Base-by-base conservation (phyloP, 2,113 vertebrate species). In the cat (Felis catus) region DNA sequence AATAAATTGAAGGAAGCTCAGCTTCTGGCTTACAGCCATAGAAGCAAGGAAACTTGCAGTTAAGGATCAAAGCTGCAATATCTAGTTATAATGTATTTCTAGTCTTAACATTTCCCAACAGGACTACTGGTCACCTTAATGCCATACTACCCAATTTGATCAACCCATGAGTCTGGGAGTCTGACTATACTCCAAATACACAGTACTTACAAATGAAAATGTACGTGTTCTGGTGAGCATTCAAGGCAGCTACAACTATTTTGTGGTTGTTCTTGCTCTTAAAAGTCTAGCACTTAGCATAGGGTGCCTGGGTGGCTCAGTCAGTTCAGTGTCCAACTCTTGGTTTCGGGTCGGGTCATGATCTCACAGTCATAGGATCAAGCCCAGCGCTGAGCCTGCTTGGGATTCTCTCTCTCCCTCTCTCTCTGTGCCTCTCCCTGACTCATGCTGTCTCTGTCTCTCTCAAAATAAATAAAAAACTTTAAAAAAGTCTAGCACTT, bases 1-100 rank as follows among this genome's bases (percentile, higher is more conserved):
- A 98, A 96, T 51, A 97, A 98, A 97, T 73, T 85, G 79, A 66
- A 96, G 98, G 78, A 97, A 82, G 18, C 48, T 95, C 95, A 97
- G 74, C 95, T 97, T 95, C 88, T 98, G 79, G 81, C 76, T 97
- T 95, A 91, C 89, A 91, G 78, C 36, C 41, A 96, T 4, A 87
- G 96, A 96, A 96, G 14, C 36, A 80, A 79, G 65, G 78, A 98
- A 98, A 68, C 19, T 73, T 96, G 61, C 36, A 81, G 68, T 90
- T 85, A 98, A 91, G 63, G 31, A 94, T 93, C 97, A 97, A 98
- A 96, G 68, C 36, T 86, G 41, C 61, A 84, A n/a, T 92, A 85
- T 65, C 71, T 33, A 94, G 39, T 83, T 94, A 96, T 41, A 96
- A 89, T 23, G 23, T 48, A 63, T 88, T 88, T 95, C 53, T 84